phyloP scores from a whole-genome alignment of 64 coral and sea anemone genomes.

The Montipora sp. region DNA sequence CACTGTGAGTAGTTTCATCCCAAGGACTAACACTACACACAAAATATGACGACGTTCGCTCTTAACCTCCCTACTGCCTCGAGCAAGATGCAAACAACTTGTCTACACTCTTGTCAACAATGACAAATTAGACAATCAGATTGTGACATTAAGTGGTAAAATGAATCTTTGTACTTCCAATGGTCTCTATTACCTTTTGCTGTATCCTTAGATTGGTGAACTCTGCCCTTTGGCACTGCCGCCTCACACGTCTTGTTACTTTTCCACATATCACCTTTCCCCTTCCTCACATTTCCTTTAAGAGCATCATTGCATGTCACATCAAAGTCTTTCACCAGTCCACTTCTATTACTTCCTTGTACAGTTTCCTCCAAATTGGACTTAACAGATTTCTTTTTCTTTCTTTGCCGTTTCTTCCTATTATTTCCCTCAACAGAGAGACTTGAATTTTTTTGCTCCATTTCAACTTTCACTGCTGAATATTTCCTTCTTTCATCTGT shows the following conservation, averaged over 20 bases:
- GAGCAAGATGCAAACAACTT: no score
- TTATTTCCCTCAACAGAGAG: background rate
- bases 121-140: no score
- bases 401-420: background rate
- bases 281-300: background rate
- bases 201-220: no score
- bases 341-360: background rate
- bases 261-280: background rate
- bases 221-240: background rate
- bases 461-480: background rate
- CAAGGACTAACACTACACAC: no score
- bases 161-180: no score
- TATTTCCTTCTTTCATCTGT: background rate
- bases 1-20: no score
- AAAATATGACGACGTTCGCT: no score
- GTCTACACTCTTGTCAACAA: no score
- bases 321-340: background rate
- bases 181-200: no score
- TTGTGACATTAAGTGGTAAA: no score
- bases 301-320: background rate
- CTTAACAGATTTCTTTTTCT: background rate
- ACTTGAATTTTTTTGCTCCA: background rate
- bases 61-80: no score
- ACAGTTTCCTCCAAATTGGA: background rate
- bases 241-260: background rate